phyloP scores from a whole-genome alignment of 2,888 invertebrate species.

The Germaria angustata region DNA sequence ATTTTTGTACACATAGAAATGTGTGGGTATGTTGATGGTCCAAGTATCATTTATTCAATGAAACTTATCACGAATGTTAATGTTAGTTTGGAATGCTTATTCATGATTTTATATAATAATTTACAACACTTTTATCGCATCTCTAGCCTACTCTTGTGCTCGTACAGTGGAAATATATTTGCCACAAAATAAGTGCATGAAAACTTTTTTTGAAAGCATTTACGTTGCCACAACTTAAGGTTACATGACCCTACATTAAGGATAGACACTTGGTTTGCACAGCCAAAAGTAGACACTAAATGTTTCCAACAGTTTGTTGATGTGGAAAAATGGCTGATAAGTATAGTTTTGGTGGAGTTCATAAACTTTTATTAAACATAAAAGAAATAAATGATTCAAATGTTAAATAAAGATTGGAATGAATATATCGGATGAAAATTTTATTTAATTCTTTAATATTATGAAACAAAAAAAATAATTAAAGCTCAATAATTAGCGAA shows the following conservation, averaged over 20 bases:
- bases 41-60: not conserved
- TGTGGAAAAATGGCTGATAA: slow-evolving; percentile 24
- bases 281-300: not conserved
- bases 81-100: slow-evolving; percentile 43
- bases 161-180: slow-evolving; percentile 13
- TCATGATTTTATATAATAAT: not conserved
- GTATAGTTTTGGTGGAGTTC: not conserved
- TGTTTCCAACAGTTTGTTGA: slow-evolving; percentile 17
- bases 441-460: too few species aligned
- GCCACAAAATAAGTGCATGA: not conserved
- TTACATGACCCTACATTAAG: not conserved
- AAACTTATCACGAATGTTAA: slow-evolving; percentile 54
- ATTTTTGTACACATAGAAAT: too few species aligned
- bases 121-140: not conserved
- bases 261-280: not conserved
- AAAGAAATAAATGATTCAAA: not conserved
- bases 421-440: too few species aligned
- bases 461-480: too few species aligned
- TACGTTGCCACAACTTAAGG: not conserved
- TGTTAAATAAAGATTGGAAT: not conserved
- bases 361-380: not conserved
- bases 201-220: slow-evolving; percentile 16
- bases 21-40: not conserved
- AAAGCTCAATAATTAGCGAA: too few species aligned
- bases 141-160: slow-evolving; percentile 44